phyloP scores from a whole-genome alignment of 2,797 vertebrate genomes.

The Cynopterus sphinx region DNA sequence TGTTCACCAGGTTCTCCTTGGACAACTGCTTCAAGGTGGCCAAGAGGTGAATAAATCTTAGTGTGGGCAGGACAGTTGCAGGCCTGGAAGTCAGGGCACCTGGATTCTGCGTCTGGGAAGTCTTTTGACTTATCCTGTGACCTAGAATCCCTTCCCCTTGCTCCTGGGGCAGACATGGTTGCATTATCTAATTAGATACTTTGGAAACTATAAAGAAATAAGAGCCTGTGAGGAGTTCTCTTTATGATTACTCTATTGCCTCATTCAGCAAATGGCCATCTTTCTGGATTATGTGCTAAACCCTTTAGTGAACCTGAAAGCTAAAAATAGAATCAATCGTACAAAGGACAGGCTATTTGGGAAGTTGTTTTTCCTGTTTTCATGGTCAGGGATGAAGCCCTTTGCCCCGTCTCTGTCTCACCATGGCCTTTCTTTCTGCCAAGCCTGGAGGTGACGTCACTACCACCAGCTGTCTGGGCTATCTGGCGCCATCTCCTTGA shows the following conservation, averaged over 20 bases:
- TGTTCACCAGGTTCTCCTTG: neutral
- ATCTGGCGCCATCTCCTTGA: conserved; percentile 67
- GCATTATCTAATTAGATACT: neutral
- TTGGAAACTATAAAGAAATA: conserved; percentile 4
- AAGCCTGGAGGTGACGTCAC: conserved; percentile 57
- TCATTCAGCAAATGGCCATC: neutral
- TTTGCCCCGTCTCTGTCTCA: conserved; percentile 53
- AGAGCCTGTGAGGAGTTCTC: neutral
- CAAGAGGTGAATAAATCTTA: neutral
- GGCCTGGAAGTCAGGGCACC: neutral
- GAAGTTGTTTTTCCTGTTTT: conserved; percentile 63
- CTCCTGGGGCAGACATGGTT: neutral
- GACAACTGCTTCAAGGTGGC: neutral
- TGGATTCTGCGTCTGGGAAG: neutral
- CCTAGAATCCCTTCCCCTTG: neutral
- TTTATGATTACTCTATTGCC: neutral
- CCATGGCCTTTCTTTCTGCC: conserved; percentile 46
- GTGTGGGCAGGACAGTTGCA: neutral
- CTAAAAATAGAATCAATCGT: conserved; percentile 47
- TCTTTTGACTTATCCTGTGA: neutral
- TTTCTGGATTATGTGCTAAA: neutral
- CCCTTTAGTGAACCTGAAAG: conserved; percentile 23
- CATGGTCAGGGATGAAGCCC: conserved; percentile 19
- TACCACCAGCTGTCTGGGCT: conserved; percentile 63
- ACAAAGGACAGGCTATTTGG: conserved; percentile 11